phyloP scores from a whole-genome alignment of 2,113 vertebrate species.

The Zosterops japonicus region DNA sequence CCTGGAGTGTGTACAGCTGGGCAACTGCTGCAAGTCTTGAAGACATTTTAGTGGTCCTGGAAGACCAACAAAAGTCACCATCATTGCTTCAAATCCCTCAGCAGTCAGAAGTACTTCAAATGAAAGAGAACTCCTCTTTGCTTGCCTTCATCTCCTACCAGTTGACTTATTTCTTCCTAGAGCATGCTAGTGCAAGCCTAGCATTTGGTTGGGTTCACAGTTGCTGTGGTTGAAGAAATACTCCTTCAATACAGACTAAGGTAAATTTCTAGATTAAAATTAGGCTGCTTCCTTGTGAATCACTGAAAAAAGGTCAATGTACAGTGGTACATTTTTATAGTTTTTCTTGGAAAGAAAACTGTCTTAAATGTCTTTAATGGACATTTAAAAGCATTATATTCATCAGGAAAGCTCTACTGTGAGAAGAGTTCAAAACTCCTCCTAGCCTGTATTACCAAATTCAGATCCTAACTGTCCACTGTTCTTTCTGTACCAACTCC shows the following conservation, averaged over 20 bases:
- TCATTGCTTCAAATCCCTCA: not conserved
- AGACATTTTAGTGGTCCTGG: not conserved
- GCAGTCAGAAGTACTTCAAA: not conserved
- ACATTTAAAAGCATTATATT: not conserved
- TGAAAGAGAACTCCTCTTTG: not conserved
- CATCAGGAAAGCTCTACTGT: not conserved
- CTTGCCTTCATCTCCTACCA: not conserved
- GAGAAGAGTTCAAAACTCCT: not conserved
- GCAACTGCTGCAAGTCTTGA: not conserved
- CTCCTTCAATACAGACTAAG: rapidly evolving
- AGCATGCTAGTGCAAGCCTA: too few relatives aligned
- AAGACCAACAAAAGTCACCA: not conserved
- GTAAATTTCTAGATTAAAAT: not conserved
- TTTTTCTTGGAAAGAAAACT: not conserved
- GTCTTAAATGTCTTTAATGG: not conserved
- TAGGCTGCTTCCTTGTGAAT: not conserved
- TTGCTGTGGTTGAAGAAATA: not conserved
- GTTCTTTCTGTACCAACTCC: not conserved
- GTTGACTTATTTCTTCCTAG: not conserved
- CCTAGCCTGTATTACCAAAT: not conserved
- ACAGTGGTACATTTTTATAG: not conserved
- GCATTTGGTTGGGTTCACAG: not conserved
- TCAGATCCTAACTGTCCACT: not conserved
- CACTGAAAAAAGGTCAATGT: not conserved
- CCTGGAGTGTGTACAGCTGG: not conserved